Evolutionary conservation across 1,140 invertebrate genomes (phyloP), one percentile per base, ranked within the genome.

Genomic region (Lasioglossum albipes): DNA sequence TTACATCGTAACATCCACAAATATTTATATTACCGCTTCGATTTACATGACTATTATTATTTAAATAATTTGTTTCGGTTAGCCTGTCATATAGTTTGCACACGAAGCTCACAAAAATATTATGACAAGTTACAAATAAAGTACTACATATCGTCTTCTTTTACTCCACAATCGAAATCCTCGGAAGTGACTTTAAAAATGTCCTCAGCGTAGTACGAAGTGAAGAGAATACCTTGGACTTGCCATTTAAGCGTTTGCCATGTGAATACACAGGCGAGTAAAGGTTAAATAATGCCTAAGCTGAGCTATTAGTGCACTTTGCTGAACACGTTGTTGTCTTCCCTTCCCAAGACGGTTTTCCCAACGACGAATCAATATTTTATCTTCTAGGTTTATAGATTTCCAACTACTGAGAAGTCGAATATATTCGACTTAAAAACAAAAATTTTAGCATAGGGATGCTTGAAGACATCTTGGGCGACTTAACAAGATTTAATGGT

Each of bases 221-320:
- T 4, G 16, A 16, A 22, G 27, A 71, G 41, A 52, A 71, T 52
- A 31, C 54, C 65, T 76, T 76, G 65, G 7, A 76, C 66, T 76
- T 76, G 75, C 66, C 75, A 69, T 69, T 76, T 76, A 10, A 45
- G 20, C 18, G 45, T 62, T 22, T 52, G 52, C 67, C 57, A 41
- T 78, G 75, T n/a, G 67, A 78, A 64, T 45, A 77, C 70, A 52
- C 67, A 42, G 59, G 27, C 75, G 31, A 78, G 70, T 78, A 78
- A 78, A 78, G 67, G 67, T 78, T 77, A 70, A 77, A 78, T 27
- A 78, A 71, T 71, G 59, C 75, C 7, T 22, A 62, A 22, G 54
- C 7, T 62, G 16, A 70, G 36, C 42, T 41, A 64, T 9, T 31
- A 27, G 45, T 13, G 10, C n/a, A 36, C 42, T 69, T 22, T n/a